Conservation (phyloP, 2,797 vertebrate species). For the Psittacula echo region DNA sequence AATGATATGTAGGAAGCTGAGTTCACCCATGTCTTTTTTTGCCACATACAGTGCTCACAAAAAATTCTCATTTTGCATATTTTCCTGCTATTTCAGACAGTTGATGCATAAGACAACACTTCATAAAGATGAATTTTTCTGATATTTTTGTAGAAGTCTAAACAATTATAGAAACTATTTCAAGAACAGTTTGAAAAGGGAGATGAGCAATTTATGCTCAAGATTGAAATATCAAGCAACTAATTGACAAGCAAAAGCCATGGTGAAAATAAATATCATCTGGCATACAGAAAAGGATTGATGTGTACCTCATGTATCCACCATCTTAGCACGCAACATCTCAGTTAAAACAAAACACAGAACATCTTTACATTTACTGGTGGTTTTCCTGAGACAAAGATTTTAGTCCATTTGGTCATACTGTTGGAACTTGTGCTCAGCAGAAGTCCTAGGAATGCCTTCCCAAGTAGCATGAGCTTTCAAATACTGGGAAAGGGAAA, state of each 20-base stretch:
- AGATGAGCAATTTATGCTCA: neutral
- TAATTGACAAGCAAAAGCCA: neutral
- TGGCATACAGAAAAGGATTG: neutral
- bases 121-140: neutral
- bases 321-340: neutral
- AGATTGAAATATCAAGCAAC: neutral
- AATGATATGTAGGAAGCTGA: neutral
- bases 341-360: neutral
- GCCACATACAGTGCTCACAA: neutral
- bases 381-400: neutral
- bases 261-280: neutral
- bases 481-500: neutral
- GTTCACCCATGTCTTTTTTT: neutral
- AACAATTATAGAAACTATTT: neutral
- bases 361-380: neutral
- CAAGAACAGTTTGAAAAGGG: neutral
- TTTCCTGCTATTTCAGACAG: neutral
- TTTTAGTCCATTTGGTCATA: neutral
- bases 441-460: neutral
- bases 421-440: neutral
- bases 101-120: neutral
- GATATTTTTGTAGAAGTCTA: neutral
- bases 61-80: neutral
- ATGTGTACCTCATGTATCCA: neutral
- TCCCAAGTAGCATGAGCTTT: neutral